Evolutionary conservation across 2,888 invertebrate species (phyloP).

Genomic region (Drosophila monieri): DNA sequence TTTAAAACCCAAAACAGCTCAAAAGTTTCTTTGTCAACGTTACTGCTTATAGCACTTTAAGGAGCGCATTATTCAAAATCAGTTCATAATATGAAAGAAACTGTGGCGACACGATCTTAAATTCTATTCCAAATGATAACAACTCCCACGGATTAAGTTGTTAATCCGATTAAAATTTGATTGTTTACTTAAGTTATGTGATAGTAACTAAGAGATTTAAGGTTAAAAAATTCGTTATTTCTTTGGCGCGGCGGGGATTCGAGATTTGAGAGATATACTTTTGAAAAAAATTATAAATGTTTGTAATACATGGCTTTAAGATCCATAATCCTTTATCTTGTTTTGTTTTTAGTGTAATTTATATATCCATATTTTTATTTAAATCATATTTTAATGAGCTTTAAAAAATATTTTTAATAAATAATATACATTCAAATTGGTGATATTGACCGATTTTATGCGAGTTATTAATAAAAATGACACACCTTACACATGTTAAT

Average conservation of each 20-base stretch:
- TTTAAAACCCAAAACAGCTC: constrained; percentile 49
- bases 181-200: constrained; percentile 17
- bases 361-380: not conserved
- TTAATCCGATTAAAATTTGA: constrained; percentile 28
- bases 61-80: constrained; percentile 31
- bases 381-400: not conserved
- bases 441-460: constrained; percentile 16
- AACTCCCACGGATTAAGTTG: constrained; percentile 14
- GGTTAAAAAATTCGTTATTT: not conserved
- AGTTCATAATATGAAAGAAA: constrained; percentile 17
- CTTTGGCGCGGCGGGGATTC: not conserved
- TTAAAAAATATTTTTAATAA: not conserved
- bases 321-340: too few species aligned
- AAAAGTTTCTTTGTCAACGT: constrained; percentile 45
- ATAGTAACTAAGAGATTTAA: constrained; percentile 8
- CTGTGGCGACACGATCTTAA: constrained; percentile 15
- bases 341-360: not conserved
- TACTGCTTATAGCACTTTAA: constrained; percentile 40
- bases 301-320: not conserved
- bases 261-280: not conserved
- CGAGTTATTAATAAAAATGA: constrained; percentile 25
- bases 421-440: not conserved
- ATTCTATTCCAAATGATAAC: constrained; percentile 12
- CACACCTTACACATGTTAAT: constrained; percentile 36
- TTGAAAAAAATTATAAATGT: not conserved